phyloP scores from a whole-genome alignment of 2,113 vertebrate genomes.

The Percopsis transmontana region DNA sequence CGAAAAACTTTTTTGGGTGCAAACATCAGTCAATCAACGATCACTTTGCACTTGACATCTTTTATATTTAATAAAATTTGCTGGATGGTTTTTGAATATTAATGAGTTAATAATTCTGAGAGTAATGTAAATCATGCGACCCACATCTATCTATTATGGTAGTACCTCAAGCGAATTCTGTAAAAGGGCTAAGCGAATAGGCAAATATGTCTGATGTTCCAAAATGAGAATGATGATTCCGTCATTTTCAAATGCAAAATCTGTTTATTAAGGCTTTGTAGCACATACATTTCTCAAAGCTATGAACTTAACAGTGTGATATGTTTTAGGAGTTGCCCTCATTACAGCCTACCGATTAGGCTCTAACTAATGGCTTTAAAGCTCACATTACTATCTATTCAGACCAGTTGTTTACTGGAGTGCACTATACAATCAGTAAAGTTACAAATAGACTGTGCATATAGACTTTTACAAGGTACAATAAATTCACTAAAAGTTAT shows the following conservation, averaged over 20 bases:
- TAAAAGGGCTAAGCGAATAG: conserved; percentile 57
- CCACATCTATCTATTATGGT: conserved; percentile 29
- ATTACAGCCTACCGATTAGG: background rate
- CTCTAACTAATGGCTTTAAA: background rate
- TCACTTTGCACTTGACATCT: background rate
- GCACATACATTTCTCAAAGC: background rate
- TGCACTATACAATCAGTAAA: background rate
- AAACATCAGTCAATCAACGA: conserved; percentile 2
- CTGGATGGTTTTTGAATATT: background rate
- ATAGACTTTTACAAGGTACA: background rate
- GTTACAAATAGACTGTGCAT: conserved; percentile 3
- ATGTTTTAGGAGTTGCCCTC: background rate
- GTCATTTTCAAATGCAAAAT: conserved; percentile 10
- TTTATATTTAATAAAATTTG: background rate
- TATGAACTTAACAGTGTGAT: background rate
- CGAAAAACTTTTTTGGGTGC: background rate
- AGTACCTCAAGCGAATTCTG: conserved; percentile 32
- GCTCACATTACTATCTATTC: background rate
- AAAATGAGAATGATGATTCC: background rate
- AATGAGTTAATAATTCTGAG: background rate
- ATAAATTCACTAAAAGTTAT: conserved; percentile 11
- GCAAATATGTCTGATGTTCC: conserved; percentile 4
- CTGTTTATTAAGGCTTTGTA: conserved; percentile 9
- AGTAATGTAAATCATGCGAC: conserved; percentile 18
- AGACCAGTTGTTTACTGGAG: background rate